phyloP scores from a whole-genome alignment of 2,888 invertebrate species.

The Anthrax anthrax region DNA sequence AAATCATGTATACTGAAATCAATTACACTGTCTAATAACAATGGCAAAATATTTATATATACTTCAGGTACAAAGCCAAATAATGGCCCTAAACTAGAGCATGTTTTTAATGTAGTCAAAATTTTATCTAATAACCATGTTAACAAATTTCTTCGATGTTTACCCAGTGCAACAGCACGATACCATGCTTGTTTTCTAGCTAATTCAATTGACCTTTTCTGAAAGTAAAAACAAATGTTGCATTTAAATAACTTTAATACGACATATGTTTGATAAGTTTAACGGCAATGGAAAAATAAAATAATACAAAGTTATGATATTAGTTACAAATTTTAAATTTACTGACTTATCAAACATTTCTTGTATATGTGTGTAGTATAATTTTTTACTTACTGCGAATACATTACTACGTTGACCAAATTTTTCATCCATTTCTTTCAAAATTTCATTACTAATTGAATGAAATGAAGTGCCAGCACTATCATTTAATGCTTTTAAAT shows the following conservation, averaged over 20 bases:
- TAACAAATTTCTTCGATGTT: slow-evolving; percentile 38
- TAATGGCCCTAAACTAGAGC: slow-evolving; percentile 40
- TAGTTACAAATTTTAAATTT: no score
- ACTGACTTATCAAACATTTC: no score
- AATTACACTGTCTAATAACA: slow-evolving; percentile 30
- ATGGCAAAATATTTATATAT: slow-evolving; percentile 43
- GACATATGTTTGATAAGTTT: no score
- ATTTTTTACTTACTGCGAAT: slow-evolving; percentile 22
- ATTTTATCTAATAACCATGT: slow-evolving; percentile 42
- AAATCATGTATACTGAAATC: slow-evolving; percentile 33
- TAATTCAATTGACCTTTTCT: slow-evolving; percentile 41
- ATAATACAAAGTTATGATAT: not conserved
- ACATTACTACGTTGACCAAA: slow-evolving; percentile 31
- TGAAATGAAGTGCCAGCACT: slow-evolving; percentile 24
- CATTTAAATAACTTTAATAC: no score
- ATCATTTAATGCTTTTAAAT: slow-evolving; percentile 23
- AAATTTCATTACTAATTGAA: slow-evolving; percentile 24
- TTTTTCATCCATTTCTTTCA: slow-evolving; percentile 25
- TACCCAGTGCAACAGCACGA: slow-evolving; percentile 43
- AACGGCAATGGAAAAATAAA: slow-evolving; percentile 12
- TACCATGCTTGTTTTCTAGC: slow-evolving; percentile 52
- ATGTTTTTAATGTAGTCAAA: slow-evolving; percentile 34
- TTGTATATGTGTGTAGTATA: no score
- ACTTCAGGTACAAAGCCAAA: slow-evolving; percentile 55
- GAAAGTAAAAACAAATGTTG: not conserved